Conservation (phyloP, 2,113 vertebrate species). For the Peucedramus taeniatus region DNA sequence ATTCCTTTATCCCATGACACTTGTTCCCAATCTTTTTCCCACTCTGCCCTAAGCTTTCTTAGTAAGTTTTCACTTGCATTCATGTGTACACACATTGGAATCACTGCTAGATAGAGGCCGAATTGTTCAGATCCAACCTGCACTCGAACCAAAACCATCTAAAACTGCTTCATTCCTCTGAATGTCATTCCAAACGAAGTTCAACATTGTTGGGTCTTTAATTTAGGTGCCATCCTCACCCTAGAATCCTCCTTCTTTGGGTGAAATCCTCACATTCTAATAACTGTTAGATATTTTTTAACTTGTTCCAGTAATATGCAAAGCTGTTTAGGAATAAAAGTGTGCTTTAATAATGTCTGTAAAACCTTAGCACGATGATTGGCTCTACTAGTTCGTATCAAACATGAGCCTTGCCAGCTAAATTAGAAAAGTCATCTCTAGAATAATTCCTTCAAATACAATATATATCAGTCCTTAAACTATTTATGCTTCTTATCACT, state of each 20-base stretch:
- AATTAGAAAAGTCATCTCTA: background rate
- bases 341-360: background rate
- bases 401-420: fast-evolving
- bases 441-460: background rate
- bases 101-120: background rate
- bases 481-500: background rate
- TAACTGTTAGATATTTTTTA: background rate
- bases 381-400: background rate
- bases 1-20: background rate
- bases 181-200: background rate
- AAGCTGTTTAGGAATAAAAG: background rate
- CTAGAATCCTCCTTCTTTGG: background rate
- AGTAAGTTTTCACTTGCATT: background rate
- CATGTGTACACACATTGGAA: background rate
- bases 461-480: background rate
- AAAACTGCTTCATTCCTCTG: background rate
- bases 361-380: background rate
- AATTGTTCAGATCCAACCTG: background rate
- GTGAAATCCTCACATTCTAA: background rate
- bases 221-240: background rate
- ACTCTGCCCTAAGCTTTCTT: background rate
- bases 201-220: background rate
- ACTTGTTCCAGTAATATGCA: background rate
- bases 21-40: background rate
- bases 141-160: background rate